These are phyloP conservation scores for Myotis yumanensis DNA, from an alignment of 2,113 vertebrate species.

Conservation along the genomic window DNA sequence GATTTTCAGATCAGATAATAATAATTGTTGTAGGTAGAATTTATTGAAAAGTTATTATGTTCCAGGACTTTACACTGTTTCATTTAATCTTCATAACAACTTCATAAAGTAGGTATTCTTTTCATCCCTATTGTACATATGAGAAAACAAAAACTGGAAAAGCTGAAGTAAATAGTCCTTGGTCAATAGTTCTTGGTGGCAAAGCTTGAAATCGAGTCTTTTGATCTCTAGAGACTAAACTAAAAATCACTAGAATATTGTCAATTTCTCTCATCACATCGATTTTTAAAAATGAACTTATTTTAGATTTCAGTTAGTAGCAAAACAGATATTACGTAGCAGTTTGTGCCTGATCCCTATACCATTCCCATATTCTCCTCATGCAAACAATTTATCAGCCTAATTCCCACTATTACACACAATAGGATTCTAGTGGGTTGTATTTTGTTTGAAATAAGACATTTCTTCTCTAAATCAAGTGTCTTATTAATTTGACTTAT, in stretches of 20 bases:
- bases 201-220: not conserved
- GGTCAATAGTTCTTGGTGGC: not conserved
- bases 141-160: not conserved
- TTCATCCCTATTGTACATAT: not conserved
- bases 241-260: not conserved
- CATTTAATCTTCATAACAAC: not conserved
- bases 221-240: not conserved
- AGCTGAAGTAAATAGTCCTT: not conserved
- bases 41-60: not conserved
- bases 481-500: not conserved
- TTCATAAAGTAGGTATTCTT: not conserved
- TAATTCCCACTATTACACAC: not conserved
- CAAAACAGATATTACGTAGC: not conserved
- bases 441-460: slow-evolving; percentile 25
- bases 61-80: not conserved
- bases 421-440: not conserved
- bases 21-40: not conserved
- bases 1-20: not conserved
- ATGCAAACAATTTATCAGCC: not conserved
- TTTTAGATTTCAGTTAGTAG: not conserved
- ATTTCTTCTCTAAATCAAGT: not conserved
- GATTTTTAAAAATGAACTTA: not conserved
- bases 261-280: not conserved
- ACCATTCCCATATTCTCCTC: no score
- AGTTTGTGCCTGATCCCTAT: not conserved